Conservation (phyloP, 2,113 vertebrate species). For the Thinocorus orbignyianus region DNA sequence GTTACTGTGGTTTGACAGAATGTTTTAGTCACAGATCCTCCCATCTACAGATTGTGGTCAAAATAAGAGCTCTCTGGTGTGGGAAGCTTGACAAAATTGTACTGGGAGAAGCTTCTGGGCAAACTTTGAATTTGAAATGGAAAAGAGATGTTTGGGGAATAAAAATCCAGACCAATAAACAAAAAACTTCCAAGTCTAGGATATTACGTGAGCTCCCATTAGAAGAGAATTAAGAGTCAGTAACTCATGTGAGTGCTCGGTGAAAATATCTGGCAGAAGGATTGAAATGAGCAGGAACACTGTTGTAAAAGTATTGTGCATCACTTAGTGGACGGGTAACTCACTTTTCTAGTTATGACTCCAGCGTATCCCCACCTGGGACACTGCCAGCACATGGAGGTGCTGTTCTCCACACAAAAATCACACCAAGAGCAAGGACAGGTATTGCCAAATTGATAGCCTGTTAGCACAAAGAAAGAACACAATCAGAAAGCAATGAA, state of each 20-base stretch:
- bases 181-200: neutral
- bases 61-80: neutral
- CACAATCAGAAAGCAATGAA: neutral
- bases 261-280: neutral
- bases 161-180: neutral
- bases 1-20: slow-evolving; percentile 35
- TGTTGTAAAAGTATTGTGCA: neutral
- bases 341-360: neutral
- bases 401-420: neutral
- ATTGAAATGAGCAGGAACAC: neutral
- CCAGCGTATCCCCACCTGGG: neutral
- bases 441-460: neutral
- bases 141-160: neutral
- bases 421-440: neutral
- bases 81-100: neutral
- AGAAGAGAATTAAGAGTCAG: neutral
- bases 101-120: neutral
- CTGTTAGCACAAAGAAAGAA: neutral
- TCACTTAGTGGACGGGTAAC: neutral
- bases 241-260: neutral
- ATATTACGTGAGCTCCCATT: neutral
- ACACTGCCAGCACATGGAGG: neutral
- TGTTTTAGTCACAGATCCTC: neutral
- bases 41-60: neutral
- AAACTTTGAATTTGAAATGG: neutral